Base-by-base conservation (phyloP, 2,797 vertebrate species). In the Gymnodraco acuticeps region DNA sequence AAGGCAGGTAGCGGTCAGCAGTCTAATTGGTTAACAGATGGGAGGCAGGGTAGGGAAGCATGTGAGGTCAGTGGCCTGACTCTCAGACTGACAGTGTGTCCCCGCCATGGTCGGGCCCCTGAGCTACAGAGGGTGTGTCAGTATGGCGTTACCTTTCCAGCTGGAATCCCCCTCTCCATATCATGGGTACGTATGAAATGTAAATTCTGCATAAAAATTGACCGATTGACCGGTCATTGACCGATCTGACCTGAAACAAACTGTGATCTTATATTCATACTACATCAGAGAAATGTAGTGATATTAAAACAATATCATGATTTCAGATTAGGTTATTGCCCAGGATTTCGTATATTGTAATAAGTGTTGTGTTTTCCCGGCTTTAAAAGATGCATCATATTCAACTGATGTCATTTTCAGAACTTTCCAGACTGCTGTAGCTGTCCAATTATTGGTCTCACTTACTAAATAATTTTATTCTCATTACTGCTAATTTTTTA, bases 11-110 rank as follows among this genome's bases (percentile, higher is more conserved):
- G 70, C 41, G 45, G 55, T 17, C 68, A 67, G 87, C 14, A 59
- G 62, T 64, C 73, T 88, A 86, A 91, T 80, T 85, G 85, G 75
- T 81, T 76, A 82, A 89, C 77, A 91, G 81, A 86, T 87, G 82
- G 77, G 78, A 63, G 55, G 43, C 48, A 43, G 46, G 72, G 74
- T 74, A 63, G 64, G 58, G 56, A 71, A 53, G 73, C 17, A n/a
- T 79, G 68, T 64, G 73, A 83, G 83, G 89, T 88, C 88, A 77
- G 70, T 23, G 73, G 73, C 52, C 80, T 65, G 64, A 73, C 72
- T 75, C 45, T 68, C 51, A 72, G 65, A 52, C 72, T 59, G 50
- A 68, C 63, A 51, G 70, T 19, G 71, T 73, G 65, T 76, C 53
- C 70, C 51, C 72, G 67, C 71, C 66, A 75, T 42, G 60, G 62